Evolutionary conservation across 2,888 invertebrate species (phyloP), one percentile per base, ranked within the genome.

Genomic region (Drosophila diplacantha): DNA sequence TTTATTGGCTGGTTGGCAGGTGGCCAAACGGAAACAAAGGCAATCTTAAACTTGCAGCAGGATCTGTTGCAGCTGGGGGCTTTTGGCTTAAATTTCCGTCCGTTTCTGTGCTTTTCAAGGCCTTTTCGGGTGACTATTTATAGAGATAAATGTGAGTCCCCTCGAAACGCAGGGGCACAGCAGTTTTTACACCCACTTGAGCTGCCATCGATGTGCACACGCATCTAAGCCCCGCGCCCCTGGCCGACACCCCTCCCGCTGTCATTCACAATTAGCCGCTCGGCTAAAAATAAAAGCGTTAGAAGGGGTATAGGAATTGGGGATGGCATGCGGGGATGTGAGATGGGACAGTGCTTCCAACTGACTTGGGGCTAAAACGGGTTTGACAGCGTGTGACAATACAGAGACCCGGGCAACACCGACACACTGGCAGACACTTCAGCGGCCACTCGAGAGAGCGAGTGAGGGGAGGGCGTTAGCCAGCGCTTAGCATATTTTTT

Each of bases 211-310:
- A 75, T 73, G 68, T 52, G 56, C 69, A 53, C 59, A 69, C 59
- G 49, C 69, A 57, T 47, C 47, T 47, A 29, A 18, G n/a, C 35
- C 43, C 18, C 34, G 1, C 41, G n/a, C n/a, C 9, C 41, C 1
- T 18, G 16, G 8, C 35, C 26, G 5, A 16, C 31, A 32, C 9
- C 34, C 9, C 32, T 29, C 57, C 58, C 65, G 61, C 60, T 78
- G 77, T 78, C 81, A 80, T 69, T 82, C 74, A 82, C 81, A 82
- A 81, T 81, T 82, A 79, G 76, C 81, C 65, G 72, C 73, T 50
- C 65, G 71, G 73, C 75, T 79, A 75, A 79, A 81, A 81, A 80
- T 80, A 80, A 69, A 71, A 72, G 69, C 39, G 32, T 37, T 60
- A 69, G 59, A 53, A 66, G 49, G 54, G 41, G 41, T 16, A n/a